These are phyloP conservation scores for Dolichomitus sp. DNA, from an alignment of 2,888 invertebrate genomes.

Conservation along the genomic window DNA sequence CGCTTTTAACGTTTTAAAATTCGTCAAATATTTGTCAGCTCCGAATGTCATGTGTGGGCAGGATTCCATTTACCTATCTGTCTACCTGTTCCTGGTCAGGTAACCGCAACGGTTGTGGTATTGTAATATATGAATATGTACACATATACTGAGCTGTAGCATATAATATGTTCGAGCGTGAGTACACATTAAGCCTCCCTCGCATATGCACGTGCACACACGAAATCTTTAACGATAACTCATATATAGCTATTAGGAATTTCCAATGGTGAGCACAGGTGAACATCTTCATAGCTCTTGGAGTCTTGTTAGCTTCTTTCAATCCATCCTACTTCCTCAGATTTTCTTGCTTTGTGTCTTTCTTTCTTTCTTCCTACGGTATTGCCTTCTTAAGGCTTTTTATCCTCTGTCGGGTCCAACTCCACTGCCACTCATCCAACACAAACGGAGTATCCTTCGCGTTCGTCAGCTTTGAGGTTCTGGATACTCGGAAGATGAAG, in stretches of 20 bases:
- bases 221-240: background rate
- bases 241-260: background rate
- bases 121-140: slow-evolving; percentile 1
- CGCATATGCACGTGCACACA: background rate
- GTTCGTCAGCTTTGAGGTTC: background rate
- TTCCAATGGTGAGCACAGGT: background rate
- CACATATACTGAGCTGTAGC: background rate
- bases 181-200: slow-evolving; percentile 13
- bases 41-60: slow-evolving; percentile 18
- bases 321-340: slow-evolving; percentile 13
- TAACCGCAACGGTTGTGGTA: background rate
- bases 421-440: background rate
- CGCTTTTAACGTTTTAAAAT: slow-evolving; percentile 41
- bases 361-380: background rate
- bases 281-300: background rate
- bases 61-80: slow-evolving; percentile 6
- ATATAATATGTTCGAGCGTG: background rate
- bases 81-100: slow-evolving; percentile 4
- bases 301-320: slow-evolving; percentile 11
- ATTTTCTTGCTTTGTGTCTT: background rate
- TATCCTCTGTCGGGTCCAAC: background rate
- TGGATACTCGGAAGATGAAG: slow-evolving; percentile 4
- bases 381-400: slow-evolving; percentile 2
- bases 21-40: slow-evolving; percentile 45
- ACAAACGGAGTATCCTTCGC: slow-evolving; percentile 15